A percentile compares a stretch with the other conserved stretches of the same genome.
Evolutionary conservation across 2,888 invertebrate genomes (phyloP).

Genomic region (Miltochrista miniata): DNA sequence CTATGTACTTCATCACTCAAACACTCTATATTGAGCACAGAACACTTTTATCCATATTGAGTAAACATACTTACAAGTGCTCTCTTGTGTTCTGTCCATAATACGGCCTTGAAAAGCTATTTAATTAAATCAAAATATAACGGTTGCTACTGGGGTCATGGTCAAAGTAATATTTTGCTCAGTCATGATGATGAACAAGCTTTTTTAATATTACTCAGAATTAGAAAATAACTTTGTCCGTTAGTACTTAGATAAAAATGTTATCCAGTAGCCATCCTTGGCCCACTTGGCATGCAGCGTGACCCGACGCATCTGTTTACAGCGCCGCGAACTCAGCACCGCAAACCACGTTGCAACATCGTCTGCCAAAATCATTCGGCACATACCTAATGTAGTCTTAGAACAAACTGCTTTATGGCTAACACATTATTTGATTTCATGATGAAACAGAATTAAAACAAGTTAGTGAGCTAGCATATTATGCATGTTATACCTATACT

Average conservation of each 20-base stretch:
- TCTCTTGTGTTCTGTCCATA: too few relatives aligned
- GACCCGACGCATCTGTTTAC: constrained; percentile 60
- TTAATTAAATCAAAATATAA: too few relatives aligned
- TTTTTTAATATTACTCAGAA: not conserved
- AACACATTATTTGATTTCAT: constrained; percentile 24
- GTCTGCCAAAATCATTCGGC: constrained; percentile 43
- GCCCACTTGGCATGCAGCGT: constrained; percentile 64
- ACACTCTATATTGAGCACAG: too few relatives aligned
- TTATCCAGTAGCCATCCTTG: constrained; percentile 71
- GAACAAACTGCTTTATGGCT: constrained; percentile 26
- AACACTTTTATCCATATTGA: too few relatives aligned
- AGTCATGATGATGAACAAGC: too few relatives aligned
- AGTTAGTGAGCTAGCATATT: constrained; percentile 5
- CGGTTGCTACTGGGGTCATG: too few relatives aligned
- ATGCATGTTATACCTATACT: too few relatives aligned
- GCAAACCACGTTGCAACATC: constrained; percentile 43
- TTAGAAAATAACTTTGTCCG: constrained; percentile 41
- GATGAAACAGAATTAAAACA: constrained; percentile 15
- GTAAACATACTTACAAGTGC: too few relatives aligned
- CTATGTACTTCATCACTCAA: too few relatives aligned
- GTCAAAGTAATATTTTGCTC: too few relatives aligned
- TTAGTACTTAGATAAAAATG: constrained; percentile 52
- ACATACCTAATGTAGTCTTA: constrained; percentile 38
- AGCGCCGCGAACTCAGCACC: constrained; percentile 37
- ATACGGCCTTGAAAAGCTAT: too few relatives aligned